These are phyloP conservation scores for Apodemus agrarius DNA, from an alignment of 2,797 vertebrate genomes.

Conservation along the genomic window DNA sequence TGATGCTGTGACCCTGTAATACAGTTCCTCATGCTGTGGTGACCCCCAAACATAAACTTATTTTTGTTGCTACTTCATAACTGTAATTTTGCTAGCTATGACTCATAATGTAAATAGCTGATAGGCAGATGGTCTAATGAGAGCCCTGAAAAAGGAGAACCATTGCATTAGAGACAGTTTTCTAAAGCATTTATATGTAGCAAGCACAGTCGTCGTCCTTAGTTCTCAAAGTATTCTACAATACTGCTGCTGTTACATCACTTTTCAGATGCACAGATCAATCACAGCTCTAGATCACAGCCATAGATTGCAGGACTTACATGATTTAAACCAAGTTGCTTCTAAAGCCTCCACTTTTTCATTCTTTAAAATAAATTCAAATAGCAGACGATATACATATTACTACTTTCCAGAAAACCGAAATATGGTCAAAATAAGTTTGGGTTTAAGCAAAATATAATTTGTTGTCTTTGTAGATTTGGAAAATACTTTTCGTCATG, in stretches of 20 bases:
- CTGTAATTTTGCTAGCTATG: not conserved
- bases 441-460: slow-evolving; percentile 44
- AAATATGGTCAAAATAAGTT: slow-evolving; percentile 67
- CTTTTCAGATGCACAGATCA: slow-evolving; percentile 46
- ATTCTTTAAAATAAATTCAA: not conserved
- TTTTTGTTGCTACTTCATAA: not conserved
- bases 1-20: not conserved
- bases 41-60: not conserved
- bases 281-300: not conserved
- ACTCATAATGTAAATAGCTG: not conserved
- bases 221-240: not conserved
- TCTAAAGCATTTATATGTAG: not conserved
- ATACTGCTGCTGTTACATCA: not conserved
- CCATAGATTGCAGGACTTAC: not conserved
- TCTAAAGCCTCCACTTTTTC: not conserved
- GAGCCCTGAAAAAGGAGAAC: not conserved
- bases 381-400: not conserved
- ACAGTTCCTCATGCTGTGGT: not conserved
- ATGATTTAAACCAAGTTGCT: not conserved
- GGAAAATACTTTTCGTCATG: slow-evolving; percentile 54
- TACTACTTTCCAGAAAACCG: slow-evolving; percentile 27
- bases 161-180: not conserved
- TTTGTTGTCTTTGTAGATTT: slow-evolving; percentile 63
- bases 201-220: not conserved
- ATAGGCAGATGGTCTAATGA: not conserved